Base-by-base conservation (phyloP, 2,113 vertebrate species). In the Otus sunia region DNA sequence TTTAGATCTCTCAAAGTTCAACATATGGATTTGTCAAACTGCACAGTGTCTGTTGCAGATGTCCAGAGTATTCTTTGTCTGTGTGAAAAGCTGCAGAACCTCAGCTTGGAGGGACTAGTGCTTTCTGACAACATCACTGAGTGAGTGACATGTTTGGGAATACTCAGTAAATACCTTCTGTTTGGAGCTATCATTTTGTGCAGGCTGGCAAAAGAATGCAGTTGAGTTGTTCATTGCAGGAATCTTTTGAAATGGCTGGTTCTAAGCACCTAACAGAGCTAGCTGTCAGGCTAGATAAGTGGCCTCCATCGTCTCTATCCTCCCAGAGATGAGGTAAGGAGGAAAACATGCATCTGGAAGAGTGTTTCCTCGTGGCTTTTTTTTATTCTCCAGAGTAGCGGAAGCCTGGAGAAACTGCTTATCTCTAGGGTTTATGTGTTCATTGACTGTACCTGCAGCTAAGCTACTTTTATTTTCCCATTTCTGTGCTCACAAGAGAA, bases 1-100 rank as follows among this genome's bases (percentile, higher is more conserved):
- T 62, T 64, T 45, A 99, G 99, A 60, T 82, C 92, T 5, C 97
- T 99, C 80, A 98, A 96, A 59, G 49, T 99, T 4, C 98, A 98
- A 58, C 98, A 99, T 71, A 73, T 99, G 98, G 99, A 99, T 90
- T 94, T 99, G 76, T 99, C 99, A 0, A 99, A 98, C 95, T 99
- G 98, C 22, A 98, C 98, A 23, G 96, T 99, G 32, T 97, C 98
- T 15, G 94, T 95, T 11, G 77, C 94, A 2, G 95, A 98, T 50
- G 98, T 99, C 34, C 95, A 98, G 12, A 98, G 96, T 92, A 97
- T 99, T 86, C 66, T 99, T 43, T 88, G 95, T n/a, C 96, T 91
- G 18, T 99, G 99, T 97, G 86, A 94, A 39, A 97, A 82, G 53
- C 96, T 99, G 32, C 97, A 98, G 96, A 98, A 98, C 69, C 98